These are phyloP conservation scores for Drosophila paulistorum DNA, from an alignment of 1,140 invertebrate species.

Conservation along the genomic window DNA sequence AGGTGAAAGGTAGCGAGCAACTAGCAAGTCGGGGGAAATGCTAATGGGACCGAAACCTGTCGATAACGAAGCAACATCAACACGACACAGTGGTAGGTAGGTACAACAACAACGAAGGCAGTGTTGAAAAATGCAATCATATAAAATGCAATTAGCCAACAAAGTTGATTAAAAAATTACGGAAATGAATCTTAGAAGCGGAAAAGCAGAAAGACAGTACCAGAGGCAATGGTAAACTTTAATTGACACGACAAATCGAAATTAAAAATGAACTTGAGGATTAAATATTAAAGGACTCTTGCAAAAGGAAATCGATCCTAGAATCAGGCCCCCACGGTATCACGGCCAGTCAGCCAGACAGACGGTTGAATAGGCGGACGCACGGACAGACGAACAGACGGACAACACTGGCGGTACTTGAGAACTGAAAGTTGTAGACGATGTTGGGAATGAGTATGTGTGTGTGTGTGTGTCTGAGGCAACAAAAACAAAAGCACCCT, in stretches of 20 bases:
- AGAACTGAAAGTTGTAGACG: slow-evolving; percentile 66
- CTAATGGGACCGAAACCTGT: neutral
- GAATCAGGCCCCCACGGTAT: too few species aligned
- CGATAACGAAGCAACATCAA: slow-evolving; percentile 36
- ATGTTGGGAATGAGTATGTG: slow-evolving; percentile 20
- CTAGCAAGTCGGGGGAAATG: slow-evolving; percentile 20
- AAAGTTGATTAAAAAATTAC: slow-evolving; percentile 54
- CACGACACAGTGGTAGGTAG: neutral
- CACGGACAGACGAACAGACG: neutral
- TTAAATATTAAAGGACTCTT: too few species aligned
- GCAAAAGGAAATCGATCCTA: too few species aligned
- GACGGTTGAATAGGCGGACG: neutral
- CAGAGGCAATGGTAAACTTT: slow-evolving; percentile 16
- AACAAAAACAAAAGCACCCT: slow-evolving; percentile 52
- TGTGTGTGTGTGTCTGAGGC: slow-evolving; percentile 33
- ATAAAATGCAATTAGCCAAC: slow-evolving; percentile 67
- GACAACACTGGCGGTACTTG: slow-evolving; percentile 56
- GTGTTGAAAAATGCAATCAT: slow-evolving; percentile 75
- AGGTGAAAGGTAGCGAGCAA: slow-evolving; percentile 24
- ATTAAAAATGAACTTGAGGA: too few species aligned
- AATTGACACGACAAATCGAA: too few species aligned
- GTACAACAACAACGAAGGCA: slow-evolving; percentile 24
- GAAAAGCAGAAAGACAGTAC: slow-evolving; percentile 29
- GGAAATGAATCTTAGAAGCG: slow-evolving; percentile 45
- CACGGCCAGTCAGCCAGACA: slow-evolving; percentile 39